phyloP scores from a whole-genome alignment of 2,113 vertebrate genomes.

The Circaetus cinerascens region DNA sequence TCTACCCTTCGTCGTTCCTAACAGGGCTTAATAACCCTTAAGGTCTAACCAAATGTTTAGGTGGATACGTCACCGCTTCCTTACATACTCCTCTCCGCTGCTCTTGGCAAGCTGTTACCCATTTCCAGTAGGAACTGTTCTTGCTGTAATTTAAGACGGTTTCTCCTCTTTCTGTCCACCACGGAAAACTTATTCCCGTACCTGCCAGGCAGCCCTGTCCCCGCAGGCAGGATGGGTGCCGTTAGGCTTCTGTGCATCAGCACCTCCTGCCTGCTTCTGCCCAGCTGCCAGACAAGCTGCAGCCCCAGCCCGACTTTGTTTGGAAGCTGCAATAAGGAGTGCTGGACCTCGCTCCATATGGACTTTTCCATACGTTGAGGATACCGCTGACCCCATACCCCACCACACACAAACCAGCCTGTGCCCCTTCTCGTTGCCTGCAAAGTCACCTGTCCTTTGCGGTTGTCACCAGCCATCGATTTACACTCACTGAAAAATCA shows the following conservation, averaged over 20 bases:
- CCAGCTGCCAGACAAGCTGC: background rate
- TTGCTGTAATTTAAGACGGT: background rate
- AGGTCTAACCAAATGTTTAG: background rate
- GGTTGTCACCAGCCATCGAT: background rate
- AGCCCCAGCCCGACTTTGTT: background rate
- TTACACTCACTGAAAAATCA: background rate
- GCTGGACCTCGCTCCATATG: background rate
- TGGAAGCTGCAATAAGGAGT: background rate
- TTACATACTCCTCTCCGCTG: background rate
- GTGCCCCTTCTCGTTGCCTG: background rate
- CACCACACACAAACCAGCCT: fast-evolving
- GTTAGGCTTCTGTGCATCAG: background rate
- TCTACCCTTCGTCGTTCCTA: background rate
- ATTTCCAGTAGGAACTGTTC: background rate
- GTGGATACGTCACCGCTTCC: background rate
- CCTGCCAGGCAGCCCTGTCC: too few relatives aligned
- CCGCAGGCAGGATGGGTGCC: background rate
- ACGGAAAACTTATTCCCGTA: background rate
- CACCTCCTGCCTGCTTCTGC: background rate
- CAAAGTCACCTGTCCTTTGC: fast-evolving
- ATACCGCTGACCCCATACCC: too few relatives aligned
- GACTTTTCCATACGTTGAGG: background rate
- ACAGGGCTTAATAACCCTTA: background rate
- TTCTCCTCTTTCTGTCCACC: background rate
- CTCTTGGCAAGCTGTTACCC: background rate